phyloP scores from a whole-genome alignment of 2,888 invertebrate genomes.

The Tuta absoluta region DNA sequence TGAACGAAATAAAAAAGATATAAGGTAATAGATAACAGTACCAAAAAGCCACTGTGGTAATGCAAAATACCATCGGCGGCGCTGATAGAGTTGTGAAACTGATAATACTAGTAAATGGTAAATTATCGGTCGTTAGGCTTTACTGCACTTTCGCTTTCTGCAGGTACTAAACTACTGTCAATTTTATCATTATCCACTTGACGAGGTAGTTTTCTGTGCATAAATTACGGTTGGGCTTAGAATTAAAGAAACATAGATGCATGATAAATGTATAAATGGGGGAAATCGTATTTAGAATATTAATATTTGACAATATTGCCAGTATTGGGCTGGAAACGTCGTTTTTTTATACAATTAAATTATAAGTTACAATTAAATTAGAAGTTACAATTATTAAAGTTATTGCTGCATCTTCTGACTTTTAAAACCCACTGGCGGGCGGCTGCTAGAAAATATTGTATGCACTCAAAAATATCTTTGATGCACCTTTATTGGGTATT shows the following conservation, averaged over 20 bases:
- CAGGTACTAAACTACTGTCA: constrained; percentile 34
- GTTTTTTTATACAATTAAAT: too few relatives aligned
- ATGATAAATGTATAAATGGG: not conserved
- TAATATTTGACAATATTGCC: too few relatives aligned
- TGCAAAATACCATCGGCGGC: not conserved
- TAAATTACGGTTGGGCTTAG: constrained; percentile 41
- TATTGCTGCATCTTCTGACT: too few relatives aligned
- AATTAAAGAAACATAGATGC: not conserved
- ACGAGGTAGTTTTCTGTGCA: constrained; percentile 47
- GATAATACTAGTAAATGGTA: constrained; percentile 15
- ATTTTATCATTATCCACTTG: constrained; percentile 49
- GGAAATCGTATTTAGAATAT: not conserved
- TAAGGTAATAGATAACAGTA: not conserved
- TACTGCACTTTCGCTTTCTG: constrained; percentile 40
- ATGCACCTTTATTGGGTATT: not conserved
- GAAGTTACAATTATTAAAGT: too few relatives aligned
- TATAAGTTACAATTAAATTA: too few relatives aligned
- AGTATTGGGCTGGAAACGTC: too few relatives aligned
- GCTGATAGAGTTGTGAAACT: constrained; percentile 43
- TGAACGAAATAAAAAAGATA: not conserved
- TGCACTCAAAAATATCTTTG: too few relatives aligned
- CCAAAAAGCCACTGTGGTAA: not conserved
- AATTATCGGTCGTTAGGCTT: constrained; percentile 10
- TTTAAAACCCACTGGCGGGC: too few relatives aligned
- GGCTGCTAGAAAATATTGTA: too few relatives aligned